Evolutionary conservation across 2,888 invertebrate species (phyloP).

Genomic region (Chromoteleia sp.): DNA sequence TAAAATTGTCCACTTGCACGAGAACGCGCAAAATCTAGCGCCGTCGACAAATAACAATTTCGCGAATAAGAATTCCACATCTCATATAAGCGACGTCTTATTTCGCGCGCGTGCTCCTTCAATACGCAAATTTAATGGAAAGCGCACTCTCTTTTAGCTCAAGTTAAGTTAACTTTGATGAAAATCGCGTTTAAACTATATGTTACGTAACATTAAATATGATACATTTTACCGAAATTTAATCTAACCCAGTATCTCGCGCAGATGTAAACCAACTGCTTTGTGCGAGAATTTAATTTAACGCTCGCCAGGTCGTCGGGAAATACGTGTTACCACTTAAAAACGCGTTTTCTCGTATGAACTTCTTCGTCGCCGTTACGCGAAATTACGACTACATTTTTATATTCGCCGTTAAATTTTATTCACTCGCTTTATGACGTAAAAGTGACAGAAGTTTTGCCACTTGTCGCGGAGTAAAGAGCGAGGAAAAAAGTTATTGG

Average conservation of each 20-base stretch:
- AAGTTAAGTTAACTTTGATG: conserved; percentile 57
- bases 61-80: conserved; percentile 20
- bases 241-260: conserved; percentile 55
- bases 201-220: conserved; percentile 44
- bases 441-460: conserved; percentile 33
- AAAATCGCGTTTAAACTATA: conserved; percentile 50
- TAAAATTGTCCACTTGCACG: conserved; percentile 26
- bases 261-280: conserved; percentile 64
- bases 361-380: conserved; percentile 37
- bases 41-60: conserved; percentile 44
- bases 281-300: conserved; percentile 63
- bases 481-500: conserved; percentile 52
- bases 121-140: conserved; percentile 23
- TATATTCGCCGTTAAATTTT: conserved; percentile 49
- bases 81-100: conserved; percentile 16
- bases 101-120: background rate
- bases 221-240: conserved; percentile 55
- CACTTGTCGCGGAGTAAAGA: conserved; percentile 5
- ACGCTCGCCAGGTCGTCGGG: conserved; percentile 46
- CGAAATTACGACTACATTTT: conserved; percentile 46
- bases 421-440: conserved; percentile 27
- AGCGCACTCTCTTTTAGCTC: conserved; percentile 9
- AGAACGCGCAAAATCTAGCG: conserved; percentile 1
- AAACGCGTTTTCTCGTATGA: conserved; percentile 44
- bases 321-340: conserved; percentile 57